Evolutionary conservation across 1,140 invertebrate genomes (phyloP).

Genomic region (Coelopa frigida): DNA sequence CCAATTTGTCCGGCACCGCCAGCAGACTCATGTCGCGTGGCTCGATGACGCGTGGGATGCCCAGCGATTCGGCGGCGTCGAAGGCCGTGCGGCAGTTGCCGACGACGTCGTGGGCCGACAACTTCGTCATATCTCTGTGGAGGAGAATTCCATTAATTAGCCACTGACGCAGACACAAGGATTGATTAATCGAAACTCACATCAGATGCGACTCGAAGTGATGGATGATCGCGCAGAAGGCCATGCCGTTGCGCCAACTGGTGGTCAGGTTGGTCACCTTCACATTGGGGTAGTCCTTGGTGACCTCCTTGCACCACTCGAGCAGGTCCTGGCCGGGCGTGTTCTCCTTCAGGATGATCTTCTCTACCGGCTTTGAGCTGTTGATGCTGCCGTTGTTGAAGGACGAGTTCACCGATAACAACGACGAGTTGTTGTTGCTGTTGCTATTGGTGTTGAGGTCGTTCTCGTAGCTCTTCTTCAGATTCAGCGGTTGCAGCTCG

Average conservation of each 20-base stretch:
- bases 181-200: constrained; percentile 51
- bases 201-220: constrained; percentile 83
- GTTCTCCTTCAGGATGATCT: constrained; percentile 49
- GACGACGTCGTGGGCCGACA: constrained; percentile 80
- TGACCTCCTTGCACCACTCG: constrained; percentile 88
- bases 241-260: constrained; percentile 86
- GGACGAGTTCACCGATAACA: constrained; percentile 9
- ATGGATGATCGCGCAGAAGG: constrained; percentile 90
- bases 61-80: constrained; percentile 79
- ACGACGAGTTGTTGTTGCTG: constrained; percentile 15
- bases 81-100: constrained; percentile 86
- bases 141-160: too few species aligned
- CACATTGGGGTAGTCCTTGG: constrained; percentile 76
- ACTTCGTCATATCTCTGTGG: constrained; percentile 71
- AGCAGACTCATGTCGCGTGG: constrained; percentile 87
- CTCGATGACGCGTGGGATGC: constrained; percentile 85
- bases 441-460: constrained; percentile 10
- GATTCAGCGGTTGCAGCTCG: constrained; percentile 48
- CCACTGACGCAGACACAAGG: too few species aligned
- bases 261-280: constrained; percentile 85
- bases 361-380: constrained; percentile 34
- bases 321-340: constrained; percentile 78
- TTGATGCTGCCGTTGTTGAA: constrained; percentile 12
- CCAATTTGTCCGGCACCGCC: constrained; percentile 84
- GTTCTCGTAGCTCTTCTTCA: constrained; percentile 49